Percentiles rank a stretch among this genome's conserved stretches.
phyloP scores from a whole-genome alignment of 2,797 vertebrate genomes.

The Mionectes olivaceus region DNA sequence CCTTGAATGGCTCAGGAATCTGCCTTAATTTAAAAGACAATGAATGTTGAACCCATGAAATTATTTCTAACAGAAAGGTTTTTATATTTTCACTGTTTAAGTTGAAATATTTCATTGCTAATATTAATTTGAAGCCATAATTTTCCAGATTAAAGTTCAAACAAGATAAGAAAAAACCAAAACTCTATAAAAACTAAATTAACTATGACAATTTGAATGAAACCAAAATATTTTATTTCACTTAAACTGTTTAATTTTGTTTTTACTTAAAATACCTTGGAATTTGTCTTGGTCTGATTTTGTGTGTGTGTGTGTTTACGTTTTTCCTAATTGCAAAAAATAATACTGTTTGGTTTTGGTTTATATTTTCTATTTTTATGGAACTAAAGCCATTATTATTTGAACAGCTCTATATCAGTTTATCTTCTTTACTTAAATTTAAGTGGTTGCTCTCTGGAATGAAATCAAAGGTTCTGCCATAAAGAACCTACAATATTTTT shows the following conservation, averaged over 20 bases:
- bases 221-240: background rate
- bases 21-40: background rate
- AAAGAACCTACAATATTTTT: background rate
- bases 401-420: background rate
- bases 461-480: background rate
- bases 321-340: background rate
- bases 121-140: background rate
- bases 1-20: background rate
- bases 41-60: background rate
- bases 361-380: background rate
- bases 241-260: accelerated
- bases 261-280: background rate
- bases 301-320: background rate
- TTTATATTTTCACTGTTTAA: background rate
- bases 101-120: background rate
- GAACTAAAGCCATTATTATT: background rate
- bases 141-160: background rate
- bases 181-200: background rate
- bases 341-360: background rate
- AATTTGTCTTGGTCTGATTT: background rate
- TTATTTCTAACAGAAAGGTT: background rate
- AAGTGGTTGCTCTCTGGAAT: background rate
- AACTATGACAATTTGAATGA: background rate
- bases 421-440: background rate
- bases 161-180: background rate